phyloP scores from a whole-genome alignment of 1,140 invertebrate species.

The Saccostrea cuccullata region DNA sequence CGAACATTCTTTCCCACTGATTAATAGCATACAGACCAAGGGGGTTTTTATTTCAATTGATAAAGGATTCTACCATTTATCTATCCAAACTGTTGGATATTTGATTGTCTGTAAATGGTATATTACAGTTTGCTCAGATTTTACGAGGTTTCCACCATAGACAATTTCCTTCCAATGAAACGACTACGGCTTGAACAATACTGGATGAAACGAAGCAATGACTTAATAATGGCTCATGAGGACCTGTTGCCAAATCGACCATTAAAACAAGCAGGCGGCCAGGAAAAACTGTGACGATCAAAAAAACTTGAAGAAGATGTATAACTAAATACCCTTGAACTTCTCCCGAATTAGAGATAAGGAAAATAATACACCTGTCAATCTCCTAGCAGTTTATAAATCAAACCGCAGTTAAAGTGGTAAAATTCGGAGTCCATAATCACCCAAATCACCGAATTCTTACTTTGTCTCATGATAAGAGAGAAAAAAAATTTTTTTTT shows the following conservation, averaged over 20 bases:
- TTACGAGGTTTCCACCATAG: background rate
- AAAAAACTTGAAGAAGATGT: constrained; percentile 24
- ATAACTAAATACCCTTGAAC: constrained; percentile 33
- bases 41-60: constrained; percentile 15
- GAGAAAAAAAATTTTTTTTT: background rate
- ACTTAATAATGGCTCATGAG: constrained; percentile 18
- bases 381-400: constrained; percentile 25
- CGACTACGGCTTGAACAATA: background rate
- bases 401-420: constrained; percentile 10
- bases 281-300: background rate
- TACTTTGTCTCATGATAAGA: constrained; percentile 2
- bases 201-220: background rate
- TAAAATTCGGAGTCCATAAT: background rate
- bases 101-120: constrained; percentile 33
- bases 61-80: constrained; percentile 29
- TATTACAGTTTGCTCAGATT: background rate
- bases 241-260: constrained; percentile 11
- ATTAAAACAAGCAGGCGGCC: constrained; percentile 1
- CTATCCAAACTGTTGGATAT: constrained; percentile 14
- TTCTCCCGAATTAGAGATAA: background rate
- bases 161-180: background rate
- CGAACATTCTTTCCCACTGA: constrained; percentile 11
- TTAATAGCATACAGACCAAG: constrained; percentile 16
- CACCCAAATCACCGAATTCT: constrained; percentile 1
- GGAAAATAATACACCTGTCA: constrained; percentile 21